Percentiles rank a stretch among this genome's conserved stretches.
Conservation (phyloP, 2,888 invertebrate species). For the Caenorhabditis zanzibari region DNA sequence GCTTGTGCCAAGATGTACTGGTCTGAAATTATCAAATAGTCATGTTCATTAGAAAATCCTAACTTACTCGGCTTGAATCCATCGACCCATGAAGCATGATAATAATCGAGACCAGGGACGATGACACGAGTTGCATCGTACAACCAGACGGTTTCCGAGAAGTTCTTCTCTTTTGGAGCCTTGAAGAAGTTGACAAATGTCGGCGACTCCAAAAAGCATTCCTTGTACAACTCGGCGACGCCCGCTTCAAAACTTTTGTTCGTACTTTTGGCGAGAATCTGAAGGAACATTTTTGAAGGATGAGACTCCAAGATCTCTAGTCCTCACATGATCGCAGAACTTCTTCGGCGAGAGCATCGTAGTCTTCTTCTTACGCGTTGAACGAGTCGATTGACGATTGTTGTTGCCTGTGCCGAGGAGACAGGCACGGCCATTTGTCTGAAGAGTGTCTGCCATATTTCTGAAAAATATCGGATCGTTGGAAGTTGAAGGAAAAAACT, state of each 20-base stretch:
- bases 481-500: neutral
- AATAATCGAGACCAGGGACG: slow-evolving; percentile 50
- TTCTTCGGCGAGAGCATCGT: slow-evolving; percentile 61
- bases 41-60: too few relatives aligned
- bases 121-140: slow-evolving; percentile 59
- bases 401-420: slow-evolving; percentile 13
- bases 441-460: slow-evolving; percentile 23
- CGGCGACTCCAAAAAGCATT: slow-evolving; percentile 54
- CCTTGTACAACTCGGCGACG: slow-evolving; percentile 44
- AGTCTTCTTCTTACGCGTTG: slow-evolving; percentile 65
- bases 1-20: slow-evolving; percentile 67
- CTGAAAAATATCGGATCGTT: neutral
- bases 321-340: slow-evolving; percentile 53
- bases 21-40: too few relatives aligned
- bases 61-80: slow-evolving; percentile 40
- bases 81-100: slow-evolving; percentile 63
- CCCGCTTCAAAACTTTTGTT: slow-evolving; percentile 54
- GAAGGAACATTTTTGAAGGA: neutral
- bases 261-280: slow-evolving; percentile 16
- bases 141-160: slow-evolving; percentile 56
- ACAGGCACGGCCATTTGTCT: slow-evolving; percentile 13
- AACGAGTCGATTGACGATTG: slow-evolving; percentile 56
- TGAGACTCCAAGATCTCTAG: too few relatives aligned
- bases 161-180: slow-evolving; percentile 64
- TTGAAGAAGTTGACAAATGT: slow-evolving; percentile 54